A percentile compares a stretch with the other conserved stretches of the same genome.
These are phyloP conservation scores for Anguilla anguilla DNA, from an alignment of 2,797 vertebrate species.

Conservation along the genomic window DNA sequence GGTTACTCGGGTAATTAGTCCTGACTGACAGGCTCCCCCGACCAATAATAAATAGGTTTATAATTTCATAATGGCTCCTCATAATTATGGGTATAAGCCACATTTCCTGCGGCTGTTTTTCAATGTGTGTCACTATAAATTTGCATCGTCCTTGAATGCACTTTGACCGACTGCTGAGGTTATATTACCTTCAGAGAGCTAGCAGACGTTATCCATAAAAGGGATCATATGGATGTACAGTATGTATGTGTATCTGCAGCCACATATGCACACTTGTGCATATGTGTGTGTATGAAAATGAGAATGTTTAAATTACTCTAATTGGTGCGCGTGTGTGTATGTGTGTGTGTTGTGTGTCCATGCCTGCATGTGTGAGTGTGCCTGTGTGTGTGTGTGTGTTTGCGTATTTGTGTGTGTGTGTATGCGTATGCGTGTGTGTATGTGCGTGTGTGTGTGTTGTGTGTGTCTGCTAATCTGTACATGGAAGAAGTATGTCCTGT, in stretches of 20 bases:
- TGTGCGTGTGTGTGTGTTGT: neutral
- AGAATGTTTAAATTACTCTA: too few species aligned
- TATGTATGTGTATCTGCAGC: too few species aligned
- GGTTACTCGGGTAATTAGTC: neutral
- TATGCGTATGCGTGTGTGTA: neutral
- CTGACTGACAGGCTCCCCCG: neutral
- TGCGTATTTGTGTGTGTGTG: neutral
- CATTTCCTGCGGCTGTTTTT: slow-evolving; percentile 9
- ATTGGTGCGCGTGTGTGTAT: neutral
- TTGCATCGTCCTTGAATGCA: neutral
- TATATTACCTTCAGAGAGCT: too few species aligned
- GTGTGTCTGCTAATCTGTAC: neutral
- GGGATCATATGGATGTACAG: too few species aligned
- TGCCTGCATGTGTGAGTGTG: neutral
- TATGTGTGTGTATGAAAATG: too few species aligned
- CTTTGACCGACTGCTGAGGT: neutral
- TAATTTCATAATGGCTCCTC: slow-evolving; percentile 10
- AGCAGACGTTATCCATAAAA: neutral
- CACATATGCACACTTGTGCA: too few species aligned
- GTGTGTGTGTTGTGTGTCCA: neutral
- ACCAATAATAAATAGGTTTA: neutral
- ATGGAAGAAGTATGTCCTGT: too few species aligned
- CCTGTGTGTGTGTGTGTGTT: neutral
- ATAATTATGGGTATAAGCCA: neutral
- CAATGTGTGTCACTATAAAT: slow-evolving; percentile 4